Evolutionary conservation across 2,797 vertebrate genomes (phyloP).

Genomic region (Chelidonichthys spinosus): DNA sequence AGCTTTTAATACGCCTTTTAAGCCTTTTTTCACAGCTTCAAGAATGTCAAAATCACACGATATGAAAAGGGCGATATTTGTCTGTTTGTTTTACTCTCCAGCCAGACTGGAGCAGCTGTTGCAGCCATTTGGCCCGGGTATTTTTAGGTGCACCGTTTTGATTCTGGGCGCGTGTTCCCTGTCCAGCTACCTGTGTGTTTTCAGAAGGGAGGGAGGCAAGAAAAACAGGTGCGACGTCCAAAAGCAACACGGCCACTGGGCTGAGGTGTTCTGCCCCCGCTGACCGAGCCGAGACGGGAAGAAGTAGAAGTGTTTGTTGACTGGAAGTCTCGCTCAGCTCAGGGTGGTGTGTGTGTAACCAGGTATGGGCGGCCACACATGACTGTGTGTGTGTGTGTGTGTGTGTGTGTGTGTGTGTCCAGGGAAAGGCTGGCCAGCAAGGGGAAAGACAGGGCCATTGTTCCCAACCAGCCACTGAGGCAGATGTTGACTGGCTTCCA

Average conservation of each 20-base stretch:
- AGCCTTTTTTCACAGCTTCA: slow-evolving; percentile 50
- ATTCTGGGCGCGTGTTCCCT: slow-evolving; percentile 45
- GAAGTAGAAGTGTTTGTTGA: slow-evolving; percentile 28
- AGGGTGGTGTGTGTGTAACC: slow-evolving; percentile 34
- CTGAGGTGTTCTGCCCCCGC: slow-evolving; percentile 69
- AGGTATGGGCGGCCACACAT: slow-evolving; percentile 39
- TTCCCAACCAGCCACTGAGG: slow-evolving; percentile 59
- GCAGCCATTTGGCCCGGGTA: slow-evolving; percentile 52
- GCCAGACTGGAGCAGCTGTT: slow-evolving; percentile 52
- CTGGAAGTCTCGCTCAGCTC: slow-evolving; percentile 49
- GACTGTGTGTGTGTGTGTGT: slow-evolving; percentile 16
- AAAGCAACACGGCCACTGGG: slow-evolving; percentile 71
- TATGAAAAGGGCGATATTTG: slow-evolving; percentile 42
- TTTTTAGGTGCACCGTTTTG: slow-evolving; percentile 63
- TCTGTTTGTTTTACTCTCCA: slow-evolving; percentile 43
- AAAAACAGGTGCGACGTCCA: slow-evolving; percentile 64
- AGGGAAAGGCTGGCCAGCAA: slow-evolving; percentile 13
- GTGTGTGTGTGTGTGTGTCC: slow-evolving; percentile 10
- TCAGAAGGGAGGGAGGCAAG: slow-evolving; percentile 52
- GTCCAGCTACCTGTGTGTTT: slow-evolving; percentile 74
- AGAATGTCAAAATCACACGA: slow-evolving; percentile 42
- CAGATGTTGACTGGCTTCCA: slow-evolving; percentile 43
- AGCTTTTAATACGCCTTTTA: slow-evolving; percentile 61
- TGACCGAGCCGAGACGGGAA: slow-evolving; percentile 56
- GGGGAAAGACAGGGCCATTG: slow-evolving; percentile 61